phyloP scores from a whole-genome alignment of 2,888 invertebrate genomes.

The Eilema sororculum region DNA sequence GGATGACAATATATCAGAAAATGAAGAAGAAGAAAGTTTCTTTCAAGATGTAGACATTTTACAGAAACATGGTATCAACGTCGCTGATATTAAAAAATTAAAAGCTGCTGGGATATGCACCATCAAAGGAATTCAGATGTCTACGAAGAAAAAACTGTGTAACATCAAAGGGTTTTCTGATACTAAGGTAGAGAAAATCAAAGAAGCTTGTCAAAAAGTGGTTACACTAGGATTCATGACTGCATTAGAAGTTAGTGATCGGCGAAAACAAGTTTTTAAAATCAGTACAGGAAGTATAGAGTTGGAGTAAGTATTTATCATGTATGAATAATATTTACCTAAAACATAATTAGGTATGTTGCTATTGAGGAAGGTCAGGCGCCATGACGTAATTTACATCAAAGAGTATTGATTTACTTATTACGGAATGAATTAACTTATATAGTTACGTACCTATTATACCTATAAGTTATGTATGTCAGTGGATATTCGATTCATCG shows the following conservation, averaged over 20 bases:
- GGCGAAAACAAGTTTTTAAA: slow-evolving; percentile 91
- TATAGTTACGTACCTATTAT: no score
- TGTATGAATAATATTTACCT: no score
- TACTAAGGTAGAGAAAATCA: slow-evolving; percentile 92
- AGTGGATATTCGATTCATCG: no score
- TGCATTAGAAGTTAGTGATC: slow-evolving; percentile 91
- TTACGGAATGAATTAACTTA: no score
- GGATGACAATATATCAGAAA: slow-evolving; percentile 80
- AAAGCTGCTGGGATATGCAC: slow-evolving; percentile 93
- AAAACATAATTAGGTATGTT: no score
- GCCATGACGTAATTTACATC: no score
- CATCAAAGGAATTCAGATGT: slow-evolving; percentile 93
- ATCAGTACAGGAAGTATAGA: slow-evolving; percentile 89
- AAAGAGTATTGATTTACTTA: no score
- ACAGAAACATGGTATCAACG: slow-evolving; percentile 88
- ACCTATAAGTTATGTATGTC: no score
- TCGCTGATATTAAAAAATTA: slow-evolving; percentile 92
- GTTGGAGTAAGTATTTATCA: slow-evolving; percentile 90
- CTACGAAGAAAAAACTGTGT: slow-evolving; percentile 90
- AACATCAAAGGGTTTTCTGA: slow-evolving; percentile 92
- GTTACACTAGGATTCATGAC: slow-evolving; percentile 90
- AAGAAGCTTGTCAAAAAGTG: slow-evolving; percentile 91
- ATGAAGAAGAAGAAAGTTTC: slow-evolving; percentile 89
- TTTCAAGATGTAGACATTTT: slow-evolving; percentile 92
- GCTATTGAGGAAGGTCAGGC: no score